These are phyloP conservation scores for Porites australiensis DNA, from an alignment of 64 coral and sea anemone species.

Conservation along the genomic window DNA sequence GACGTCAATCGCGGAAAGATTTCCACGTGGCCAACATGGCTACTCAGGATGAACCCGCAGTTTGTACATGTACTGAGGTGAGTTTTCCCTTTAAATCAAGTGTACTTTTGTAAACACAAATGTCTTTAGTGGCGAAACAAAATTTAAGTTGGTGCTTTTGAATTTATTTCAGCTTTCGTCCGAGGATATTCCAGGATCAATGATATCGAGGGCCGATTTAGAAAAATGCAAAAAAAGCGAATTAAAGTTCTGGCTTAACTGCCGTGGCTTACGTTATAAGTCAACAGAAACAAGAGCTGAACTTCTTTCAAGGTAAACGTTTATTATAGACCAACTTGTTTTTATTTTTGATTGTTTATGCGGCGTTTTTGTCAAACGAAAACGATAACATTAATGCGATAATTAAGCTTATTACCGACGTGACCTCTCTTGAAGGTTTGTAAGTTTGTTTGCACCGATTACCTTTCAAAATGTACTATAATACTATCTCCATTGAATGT, in stretches of 20 bases:
- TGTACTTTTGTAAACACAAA: neutral
- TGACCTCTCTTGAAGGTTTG: neutral
- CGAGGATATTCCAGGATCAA: slow-evolving; percentile 41
- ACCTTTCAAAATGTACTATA: neutral
- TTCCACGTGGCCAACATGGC: neutral
- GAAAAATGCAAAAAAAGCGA: slow-evolving; percentile 45
- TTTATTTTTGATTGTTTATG: too few relatives aligned
- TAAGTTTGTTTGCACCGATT: neutral
- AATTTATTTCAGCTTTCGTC: slow-evolving; percentile 15
- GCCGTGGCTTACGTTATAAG: slow-evolving; percentile 4
- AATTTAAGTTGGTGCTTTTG: neutral
- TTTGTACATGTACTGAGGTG: slow-evolving; percentile 18
- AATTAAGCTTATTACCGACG: too few relatives aligned
- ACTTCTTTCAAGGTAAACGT: slow-evolving; percentile 40
- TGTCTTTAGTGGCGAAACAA: neutral
- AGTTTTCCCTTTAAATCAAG: neutral
- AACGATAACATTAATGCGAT: too few relatives aligned
- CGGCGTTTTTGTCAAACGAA: too few relatives aligned
- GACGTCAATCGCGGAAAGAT: slow-evolving; percentile 35
- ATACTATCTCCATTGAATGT: neutral
- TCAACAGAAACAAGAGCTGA: slow-evolving; percentile 51
- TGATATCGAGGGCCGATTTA: neutral
- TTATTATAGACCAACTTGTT: neutral
- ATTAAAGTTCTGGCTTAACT: neutral
- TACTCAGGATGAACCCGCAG: neutral